Conservation (phyloP, 2,797 vertebrate species). For the Chloroceryle amazona region DNA sequence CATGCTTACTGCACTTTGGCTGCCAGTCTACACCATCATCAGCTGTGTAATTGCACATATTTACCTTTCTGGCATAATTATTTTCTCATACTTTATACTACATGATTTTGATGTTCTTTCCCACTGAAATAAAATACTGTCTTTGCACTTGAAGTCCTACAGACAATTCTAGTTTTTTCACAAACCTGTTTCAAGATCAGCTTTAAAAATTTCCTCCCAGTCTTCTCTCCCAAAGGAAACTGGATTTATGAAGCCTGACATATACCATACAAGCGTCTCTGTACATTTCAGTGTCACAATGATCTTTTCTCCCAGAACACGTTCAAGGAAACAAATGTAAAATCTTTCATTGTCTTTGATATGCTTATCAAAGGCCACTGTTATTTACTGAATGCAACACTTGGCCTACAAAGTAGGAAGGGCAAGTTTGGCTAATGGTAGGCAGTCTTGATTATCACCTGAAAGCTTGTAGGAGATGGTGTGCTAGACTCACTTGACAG, state of each 20-base stretch:
- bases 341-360: background rate
- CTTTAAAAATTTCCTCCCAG: background rate
- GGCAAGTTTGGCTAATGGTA: background rate
- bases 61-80: background rate
- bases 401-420: background rate
- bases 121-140: background rate
- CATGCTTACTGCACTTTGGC: background rate
- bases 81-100: background rate
- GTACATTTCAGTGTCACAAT: background rate
- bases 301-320: background rate
- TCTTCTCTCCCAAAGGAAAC: background rate
- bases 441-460: background rate
- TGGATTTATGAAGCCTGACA: background rate
- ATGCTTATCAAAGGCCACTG: background rate
- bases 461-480: background rate
- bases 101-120: background rate
- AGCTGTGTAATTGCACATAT: background rate
- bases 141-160: background rate
- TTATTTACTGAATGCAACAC: background rate
- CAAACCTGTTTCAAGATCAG: background rate
- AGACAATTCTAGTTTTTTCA: background rate
- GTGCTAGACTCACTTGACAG: background rate
- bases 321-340: background rate
- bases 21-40: background rate
- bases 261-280: background rate